Percentiles rank a stretch among this genome's conserved stretches.
These are phyloP conservation scores for Fistularia commersonii DNA, from an alignment of 2,797 vertebrate species.

Conservation along the genomic window DNA sequence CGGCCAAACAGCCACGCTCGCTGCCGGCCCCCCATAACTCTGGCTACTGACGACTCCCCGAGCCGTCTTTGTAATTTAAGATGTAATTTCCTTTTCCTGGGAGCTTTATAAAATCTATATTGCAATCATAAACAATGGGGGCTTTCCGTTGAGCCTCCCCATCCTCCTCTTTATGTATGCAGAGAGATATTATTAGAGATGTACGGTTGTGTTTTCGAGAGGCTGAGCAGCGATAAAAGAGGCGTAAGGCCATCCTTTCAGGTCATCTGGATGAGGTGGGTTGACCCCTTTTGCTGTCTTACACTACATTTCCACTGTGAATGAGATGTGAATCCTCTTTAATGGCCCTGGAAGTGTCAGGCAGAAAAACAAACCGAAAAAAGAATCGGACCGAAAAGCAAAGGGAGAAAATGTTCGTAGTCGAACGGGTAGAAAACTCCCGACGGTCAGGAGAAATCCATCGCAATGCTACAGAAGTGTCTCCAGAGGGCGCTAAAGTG, in stretches of 20 bases:
- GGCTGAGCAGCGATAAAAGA: constrained; percentile 54
- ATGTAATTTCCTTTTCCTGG: constrained; percentile 73
- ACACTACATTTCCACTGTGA: constrained; percentile 12
- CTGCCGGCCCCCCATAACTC: constrained; percentile 54
- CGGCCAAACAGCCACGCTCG: constrained; percentile 49
- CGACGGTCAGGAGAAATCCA: too few relatives aligned
- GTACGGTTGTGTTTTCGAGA: constrained; percentile 67
- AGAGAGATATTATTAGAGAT: constrained; percentile 66
- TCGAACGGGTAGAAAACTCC: too few relatives aligned
- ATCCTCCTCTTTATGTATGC: constrained; percentile 63
- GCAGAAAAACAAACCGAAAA: too few relatives aligned
- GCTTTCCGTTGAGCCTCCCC: constrained; percentile 45
- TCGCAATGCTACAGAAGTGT: too few relatives aligned
- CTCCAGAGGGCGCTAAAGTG: too few relatives aligned
- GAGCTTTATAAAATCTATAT: constrained; percentile 79
- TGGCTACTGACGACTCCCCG: constrained; percentile 58
- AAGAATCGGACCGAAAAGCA: too few relatives aligned
- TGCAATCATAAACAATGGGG: constrained; percentile 75
- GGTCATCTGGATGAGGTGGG: not conserved
- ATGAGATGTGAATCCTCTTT: constrained; percentile 21
- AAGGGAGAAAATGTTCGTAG: too few relatives aligned
- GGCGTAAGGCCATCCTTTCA: not conserved
- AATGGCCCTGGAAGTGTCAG: too few relatives aligned
- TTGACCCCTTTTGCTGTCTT: constrained; percentile 16
- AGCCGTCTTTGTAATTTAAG: constrained; percentile 76